phyloP scores from a whole-genome alignment of 2,797 vertebrate species.

The Tangara arthus region DNA sequence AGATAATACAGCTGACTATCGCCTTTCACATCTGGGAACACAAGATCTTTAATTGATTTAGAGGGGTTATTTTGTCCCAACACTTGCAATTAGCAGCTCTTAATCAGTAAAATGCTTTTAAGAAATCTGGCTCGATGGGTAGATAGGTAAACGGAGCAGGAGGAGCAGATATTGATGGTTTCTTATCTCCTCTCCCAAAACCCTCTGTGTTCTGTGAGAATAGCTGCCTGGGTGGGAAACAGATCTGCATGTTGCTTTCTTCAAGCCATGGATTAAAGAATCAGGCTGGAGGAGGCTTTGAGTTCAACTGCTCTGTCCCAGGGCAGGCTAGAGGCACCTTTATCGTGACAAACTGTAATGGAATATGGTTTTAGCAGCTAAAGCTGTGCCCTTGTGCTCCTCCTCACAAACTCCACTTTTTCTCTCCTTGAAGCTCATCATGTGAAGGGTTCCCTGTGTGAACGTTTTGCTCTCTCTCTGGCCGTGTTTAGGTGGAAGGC shows the following conservation, averaged over 20 bases:
- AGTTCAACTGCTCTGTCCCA: neutral
- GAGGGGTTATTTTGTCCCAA: neutral
- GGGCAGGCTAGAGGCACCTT: neutral
- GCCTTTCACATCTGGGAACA: neutral
- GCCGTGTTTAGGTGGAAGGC: slow-evolving; percentile 37
- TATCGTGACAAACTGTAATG: neutral
- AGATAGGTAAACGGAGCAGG: neutral
- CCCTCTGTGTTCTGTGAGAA: neutral
- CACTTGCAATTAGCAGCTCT: slow-evolving; percentile 16
- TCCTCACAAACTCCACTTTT: neutral
- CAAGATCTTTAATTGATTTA: slow-evolving; percentile 16
- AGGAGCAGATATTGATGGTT: neutral
- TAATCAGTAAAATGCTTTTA: neutral
- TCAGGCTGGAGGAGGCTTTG: neutral
- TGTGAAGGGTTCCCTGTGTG: neutral
- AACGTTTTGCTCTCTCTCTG: neutral
- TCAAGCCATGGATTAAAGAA: neutral
- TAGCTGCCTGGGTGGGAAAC: neutral
- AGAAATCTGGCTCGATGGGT: neutral
- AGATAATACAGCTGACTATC: neutral
- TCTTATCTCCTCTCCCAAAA: neutral
- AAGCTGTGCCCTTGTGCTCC: neutral
- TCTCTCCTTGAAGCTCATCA: neutral
- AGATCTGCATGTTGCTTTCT: neutral
- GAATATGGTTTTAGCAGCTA: neutral